Evolutionary conservation across 2,888 invertebrate species (phyloP).

Genomic region (Micoletzkya japonica): DNA sequence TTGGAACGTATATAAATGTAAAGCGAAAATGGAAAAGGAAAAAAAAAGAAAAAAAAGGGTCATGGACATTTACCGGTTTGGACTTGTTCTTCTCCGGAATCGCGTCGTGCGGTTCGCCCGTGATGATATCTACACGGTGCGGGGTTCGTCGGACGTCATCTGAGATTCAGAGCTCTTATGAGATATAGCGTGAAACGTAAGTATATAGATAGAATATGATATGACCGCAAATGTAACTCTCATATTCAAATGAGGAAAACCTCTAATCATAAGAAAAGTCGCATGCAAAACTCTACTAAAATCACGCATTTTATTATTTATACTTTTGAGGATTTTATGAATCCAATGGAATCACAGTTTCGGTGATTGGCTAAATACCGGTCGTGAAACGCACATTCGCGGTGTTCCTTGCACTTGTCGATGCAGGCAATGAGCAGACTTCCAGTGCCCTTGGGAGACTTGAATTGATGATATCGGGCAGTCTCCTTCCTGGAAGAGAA

Average conservation of each 20-base stretch:
- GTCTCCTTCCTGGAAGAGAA: conserved; percentile 8
- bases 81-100: too few relatives aligned
- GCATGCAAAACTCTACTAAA: too few relatives aligned
- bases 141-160: conserved; percentile 12
- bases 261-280: too few relatives aligned
- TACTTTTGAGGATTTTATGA: neutral
- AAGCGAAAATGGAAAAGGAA: too few relatives aligned
- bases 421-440: conserved; percentile 27
- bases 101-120: conserved; percentile 18
- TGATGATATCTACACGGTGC: conserved; percentile 17
- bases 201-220: too few relatives aligned
- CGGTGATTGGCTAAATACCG: neutral
- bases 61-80: too few relatives aligned
- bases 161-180: too few relatives aligned
- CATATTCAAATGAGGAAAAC: too few relatives aligned
- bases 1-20: neutral
- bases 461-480: conserved; percentile 1
- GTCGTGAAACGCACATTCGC: conserved; percentile 7
- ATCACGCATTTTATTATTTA: neutral
- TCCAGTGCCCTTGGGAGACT: conserved; percentile 4
- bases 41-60: too few relatives aligned
- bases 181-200: too few relatives aligned
- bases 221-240: too few relatives aligned
- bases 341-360: neutral
- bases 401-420: conserved; percentile 15